Percentiles rank a stretch among this genome's conserved stretches.
These are phyloP conservation scores for Drosophila austrosaltans DNA, from an alignment of 2,888 invertebrate species.

Conservation along the genomic window DNA sequence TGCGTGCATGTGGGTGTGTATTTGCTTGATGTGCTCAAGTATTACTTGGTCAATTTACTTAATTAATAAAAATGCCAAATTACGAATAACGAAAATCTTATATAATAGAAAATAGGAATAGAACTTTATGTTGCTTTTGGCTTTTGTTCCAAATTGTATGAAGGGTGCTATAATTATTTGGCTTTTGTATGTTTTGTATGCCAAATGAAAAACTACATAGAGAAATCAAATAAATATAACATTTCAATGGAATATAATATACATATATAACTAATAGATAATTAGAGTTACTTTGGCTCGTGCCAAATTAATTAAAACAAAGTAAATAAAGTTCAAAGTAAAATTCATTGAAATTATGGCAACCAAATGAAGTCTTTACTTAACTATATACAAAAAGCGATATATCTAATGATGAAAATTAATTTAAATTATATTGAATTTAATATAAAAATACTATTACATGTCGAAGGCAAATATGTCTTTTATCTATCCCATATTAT, in stretches of 20 bases:
- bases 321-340: too few relatives aligned
- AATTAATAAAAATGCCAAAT: constrained; percentile 71
- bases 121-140: background rate
- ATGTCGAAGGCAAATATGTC: too few relatives aligned
- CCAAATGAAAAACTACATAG: background rate
- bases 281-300: background rate
- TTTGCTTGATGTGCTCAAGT: constrained; percentile 17
- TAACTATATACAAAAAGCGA: too few relatives aligned
- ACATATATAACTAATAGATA: background rate
- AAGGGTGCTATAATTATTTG: background rate
- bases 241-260: background rate
- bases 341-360: too few relatives aligned
- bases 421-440: too few relatives aligned
- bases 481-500: too few relatives aligned
- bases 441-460: too few relatives aligned
- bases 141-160: constrained; percentile 7
- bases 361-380: too few relatives aligned
- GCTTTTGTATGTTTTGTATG: background rate
- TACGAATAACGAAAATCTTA: constrained; percentile 40
- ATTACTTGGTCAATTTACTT: constrained; percentile 65
- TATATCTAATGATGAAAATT: too few relatives aligned
- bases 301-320: too few relatives aligned
- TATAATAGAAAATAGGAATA: constrained; percentile 26
- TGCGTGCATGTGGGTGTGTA: constrained; percentile 13
- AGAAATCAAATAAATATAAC: background rate